These are phyloP conservation scores for Brachyptera putata DNA, from an alignment of 2,888 invertebrate genomes.

Conservation along the genomic window DNA sequence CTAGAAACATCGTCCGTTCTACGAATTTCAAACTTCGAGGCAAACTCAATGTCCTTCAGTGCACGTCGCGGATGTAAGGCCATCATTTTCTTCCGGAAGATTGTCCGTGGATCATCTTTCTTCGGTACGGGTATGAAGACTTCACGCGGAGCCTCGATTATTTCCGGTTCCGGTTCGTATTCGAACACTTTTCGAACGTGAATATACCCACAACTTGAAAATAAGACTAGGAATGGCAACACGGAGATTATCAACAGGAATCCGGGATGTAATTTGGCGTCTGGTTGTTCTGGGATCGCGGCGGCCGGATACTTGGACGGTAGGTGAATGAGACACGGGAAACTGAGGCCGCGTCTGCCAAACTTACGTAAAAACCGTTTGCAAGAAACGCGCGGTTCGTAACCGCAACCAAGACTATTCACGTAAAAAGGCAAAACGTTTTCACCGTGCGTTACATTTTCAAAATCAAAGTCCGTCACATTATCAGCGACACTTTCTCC, in stretches of 20 bases:
- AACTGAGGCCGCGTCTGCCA: slow-evolving; percentile 25
- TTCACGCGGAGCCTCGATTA: too few relatives aligned
- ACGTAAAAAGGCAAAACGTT: slow-evolving; percentile 28
- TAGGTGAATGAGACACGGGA: slow-evolving; percentile 31
- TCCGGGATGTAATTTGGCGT: not conserved
- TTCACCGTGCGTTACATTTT: too few relatives aligned
- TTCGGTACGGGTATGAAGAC: slow-evolving; percentile 5
- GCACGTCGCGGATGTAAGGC: too few relatives aligned
- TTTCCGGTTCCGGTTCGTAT: slow-evolving; percentile 5
- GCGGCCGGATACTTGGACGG: slow-evolving; percentile 27
- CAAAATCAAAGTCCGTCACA: not conserved
- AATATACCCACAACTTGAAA: slow-evolving; percentile 24
- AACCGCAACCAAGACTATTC: slow-evolving; percentile 33
- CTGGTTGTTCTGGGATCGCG: slow-evolving; percentile 25
- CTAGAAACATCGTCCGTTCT: not conserved
- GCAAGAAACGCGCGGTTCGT: slow-evolving; percentile 32
- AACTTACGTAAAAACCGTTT: slow-evolving; percentile 32
- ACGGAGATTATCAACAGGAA: slow-evolving; percentile 18
- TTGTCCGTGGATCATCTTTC: slow-evolving; percentile 12
- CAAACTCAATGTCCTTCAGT: too few relatives aligned
- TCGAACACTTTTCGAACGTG: slow-evolving; percentile 24
- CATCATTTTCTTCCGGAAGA: slow-evolving; percentile 26
- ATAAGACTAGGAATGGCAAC: slow-evolving; percentile 28
- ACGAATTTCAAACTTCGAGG: too few relatives aligned
- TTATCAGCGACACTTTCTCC: too few relatives aligned